These are phyloP conservation scores for Fragum whitleyi DNA, from an alignment of 2,888 invertebrate genomes.

Conservation along the genomic window DNA sequence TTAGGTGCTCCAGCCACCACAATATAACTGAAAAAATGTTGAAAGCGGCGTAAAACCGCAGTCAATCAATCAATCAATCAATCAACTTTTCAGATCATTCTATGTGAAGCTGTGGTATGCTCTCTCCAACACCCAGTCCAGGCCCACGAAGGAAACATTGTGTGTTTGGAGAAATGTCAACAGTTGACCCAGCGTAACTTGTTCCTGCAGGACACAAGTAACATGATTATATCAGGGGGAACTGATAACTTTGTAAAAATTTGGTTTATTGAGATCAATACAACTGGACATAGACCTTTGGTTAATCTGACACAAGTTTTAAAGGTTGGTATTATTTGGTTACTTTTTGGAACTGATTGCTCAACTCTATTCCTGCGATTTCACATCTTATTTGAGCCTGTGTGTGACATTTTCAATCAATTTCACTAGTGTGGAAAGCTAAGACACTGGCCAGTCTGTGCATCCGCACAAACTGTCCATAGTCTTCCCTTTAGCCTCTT, in stretches of 20 bases:
- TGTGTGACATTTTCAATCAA: too few species aligned
- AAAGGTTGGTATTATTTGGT: slow-evolving; percentile 45
- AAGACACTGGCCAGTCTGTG: too few species aligned
- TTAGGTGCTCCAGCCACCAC: too few species aligned
- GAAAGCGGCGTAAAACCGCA: too few species aligned
- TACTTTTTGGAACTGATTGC: not conserved
- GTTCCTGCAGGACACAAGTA: slow-evolving; percentile 37
- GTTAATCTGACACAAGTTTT: slow-evolving; percentile 50
- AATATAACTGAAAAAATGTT: too few species aligned
- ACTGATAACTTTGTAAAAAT: slow-evolving; percentile 72
- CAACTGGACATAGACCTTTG: slow-evolving; percentile 39
- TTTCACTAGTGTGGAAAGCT: too few species aligned
- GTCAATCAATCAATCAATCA: too few species aligned
- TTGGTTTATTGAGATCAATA: slow-evolving; percentile 64
- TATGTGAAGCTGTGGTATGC: slow-evolving; percentile 68
- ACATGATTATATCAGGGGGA: slow-evolving; percentile 70
- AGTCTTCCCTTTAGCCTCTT: too few species aligned
- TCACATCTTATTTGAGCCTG: too few species aligned
- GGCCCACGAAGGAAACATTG: slow-evolving; percentile 72
- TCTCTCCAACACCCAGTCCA: slow-evolving; percentile 65
- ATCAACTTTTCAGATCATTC: slow-evolving; percentile 65
- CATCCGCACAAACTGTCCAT: too few species aligned
- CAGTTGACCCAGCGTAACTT: slow-evolving; percentile 50
- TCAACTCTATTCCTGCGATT: not conserved
- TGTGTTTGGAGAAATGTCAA: slow-evolving; percentile 65